These are phyloP conservation scores for Pterophyllum scalare DNA, from an alignment of 2,113 vertebrate species.

Conservation along the genomic window DNA sequence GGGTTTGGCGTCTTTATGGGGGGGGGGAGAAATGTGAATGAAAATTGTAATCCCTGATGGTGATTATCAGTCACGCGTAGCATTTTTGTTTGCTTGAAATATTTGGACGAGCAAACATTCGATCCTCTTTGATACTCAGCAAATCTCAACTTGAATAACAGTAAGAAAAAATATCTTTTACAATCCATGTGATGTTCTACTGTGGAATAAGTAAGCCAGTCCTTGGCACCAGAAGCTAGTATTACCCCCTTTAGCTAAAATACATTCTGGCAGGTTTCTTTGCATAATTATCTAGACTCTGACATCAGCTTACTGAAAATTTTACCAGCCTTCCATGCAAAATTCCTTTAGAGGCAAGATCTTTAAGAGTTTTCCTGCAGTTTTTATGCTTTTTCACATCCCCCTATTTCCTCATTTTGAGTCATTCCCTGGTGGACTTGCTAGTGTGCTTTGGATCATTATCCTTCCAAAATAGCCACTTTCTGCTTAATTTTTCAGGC, in stretches of 20 bases:
- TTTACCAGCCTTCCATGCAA: neutral
- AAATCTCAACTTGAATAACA: neutral
- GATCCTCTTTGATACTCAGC: neutral
- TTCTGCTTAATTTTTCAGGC: constrained; percentile 11
- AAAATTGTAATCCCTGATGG: neutral
- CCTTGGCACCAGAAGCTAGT: neutral
- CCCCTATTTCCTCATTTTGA: neutral
- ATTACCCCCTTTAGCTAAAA: neutral
- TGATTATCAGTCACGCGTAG: neutral
- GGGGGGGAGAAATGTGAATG: neutral
- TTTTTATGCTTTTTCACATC: neutral
- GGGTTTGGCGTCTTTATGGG: neutral
- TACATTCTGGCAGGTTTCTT: constrained; percentile 11
- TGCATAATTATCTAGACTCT: constrained; percentile 10
- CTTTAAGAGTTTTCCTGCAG: neutral
- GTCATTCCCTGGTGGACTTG: constrained; percentile 5
- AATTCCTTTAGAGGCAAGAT: neutral
- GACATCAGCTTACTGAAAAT: constrained; percentile 7
- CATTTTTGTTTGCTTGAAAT: neutral
- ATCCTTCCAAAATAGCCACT: neutral
- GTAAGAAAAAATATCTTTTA: neutral
- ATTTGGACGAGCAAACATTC: neutral
- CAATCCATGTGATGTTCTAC: constrained; percentile 9
- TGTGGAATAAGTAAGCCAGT: neutral
- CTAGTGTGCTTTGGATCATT: constrained; percentile 2